Evolutionary conservation across 2,797 vertebrate genomes (phyloP), one percentile per base, ranked within the genome.

Genomic region (Spea hammondii): DNA sequence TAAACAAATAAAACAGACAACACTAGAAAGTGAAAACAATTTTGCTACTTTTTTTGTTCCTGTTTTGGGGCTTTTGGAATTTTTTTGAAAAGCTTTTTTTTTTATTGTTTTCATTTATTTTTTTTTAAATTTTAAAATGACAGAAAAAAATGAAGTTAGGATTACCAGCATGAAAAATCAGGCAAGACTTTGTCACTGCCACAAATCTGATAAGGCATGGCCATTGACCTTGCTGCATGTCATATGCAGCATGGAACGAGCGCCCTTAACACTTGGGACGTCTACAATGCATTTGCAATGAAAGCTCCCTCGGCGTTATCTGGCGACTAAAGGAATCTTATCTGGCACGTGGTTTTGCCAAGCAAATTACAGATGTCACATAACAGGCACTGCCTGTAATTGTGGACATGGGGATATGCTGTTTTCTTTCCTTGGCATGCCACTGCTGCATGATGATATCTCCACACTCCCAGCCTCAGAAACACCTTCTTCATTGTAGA

Each of bases 401-500:
- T 95, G 95, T 0, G 96, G 96, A 85, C 96, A 98, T 65, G 96
- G 95, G 76, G 95, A 95, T 76, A 87, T 87, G 66, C 82, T 91
- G 79, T 92, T 93, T 75, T 95, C 95, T 86, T 91, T 93, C 86
- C 88, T 84, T 0, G 92, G 87, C 64, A 89, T 78, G 65, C 90
- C 89, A 67, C 91, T 84, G 50, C 91, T 84, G 76, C 92, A 94
- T 74, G 88, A 86, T 88, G 89, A 11, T 72, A 44, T 87, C 82
- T 91, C 91, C 9, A 90, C 83, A 7, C 84, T 78, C 74, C 65
- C 88, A 32, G 85, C 90, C 82, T 95, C 94, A 3, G 92, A 92
- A 80, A 87, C 84, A 13, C 70, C 67, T 4, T 98, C 97, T 86
- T 99, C 97, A 0, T 97, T 99, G 91, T 97, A 98, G 57, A 98